Conservation (phyloP, 2,797 vertebrate genomes). For the Agapornis canus region DNA sequence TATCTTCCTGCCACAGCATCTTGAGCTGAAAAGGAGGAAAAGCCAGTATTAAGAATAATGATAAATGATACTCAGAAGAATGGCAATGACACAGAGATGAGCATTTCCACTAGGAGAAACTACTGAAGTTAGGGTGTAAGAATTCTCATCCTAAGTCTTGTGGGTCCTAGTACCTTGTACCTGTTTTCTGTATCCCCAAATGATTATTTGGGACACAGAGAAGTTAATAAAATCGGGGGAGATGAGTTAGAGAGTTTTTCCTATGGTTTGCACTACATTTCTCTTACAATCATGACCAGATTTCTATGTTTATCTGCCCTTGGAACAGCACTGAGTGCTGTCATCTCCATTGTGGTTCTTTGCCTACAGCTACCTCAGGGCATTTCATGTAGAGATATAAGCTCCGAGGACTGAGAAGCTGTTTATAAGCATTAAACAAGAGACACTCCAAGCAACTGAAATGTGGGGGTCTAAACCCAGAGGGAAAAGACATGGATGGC, state of each 20-base stretch:
- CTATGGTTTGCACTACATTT: neutral
- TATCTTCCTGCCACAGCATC: neutral
- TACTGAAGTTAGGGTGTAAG: neutral
- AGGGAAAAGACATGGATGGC: neutral
- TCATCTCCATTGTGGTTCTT: neutral
- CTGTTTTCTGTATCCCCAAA: neutral
- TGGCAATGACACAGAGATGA: neutral
- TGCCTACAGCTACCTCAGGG: neutral
- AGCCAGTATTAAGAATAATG: neutral
- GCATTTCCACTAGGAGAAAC: neutral
- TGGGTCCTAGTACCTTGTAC: neutral
- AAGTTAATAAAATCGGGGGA: neutral
- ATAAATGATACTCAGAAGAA: neutral
- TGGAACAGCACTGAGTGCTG: neutral
- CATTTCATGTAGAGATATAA: neutral
- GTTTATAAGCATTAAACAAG: neutral
- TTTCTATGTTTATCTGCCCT: neutral
- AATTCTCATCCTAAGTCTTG: neutral
- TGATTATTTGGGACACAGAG: neutral
- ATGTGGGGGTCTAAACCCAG: neutral
- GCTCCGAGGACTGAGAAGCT: neutral
- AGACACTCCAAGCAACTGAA: neutral
- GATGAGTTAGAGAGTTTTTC: neutral
- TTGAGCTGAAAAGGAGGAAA: neutral
- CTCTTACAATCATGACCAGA: neutral